Conservation (phyloP, 2,113 vertebrate species). For the Camelus bactrianus region DNA sequence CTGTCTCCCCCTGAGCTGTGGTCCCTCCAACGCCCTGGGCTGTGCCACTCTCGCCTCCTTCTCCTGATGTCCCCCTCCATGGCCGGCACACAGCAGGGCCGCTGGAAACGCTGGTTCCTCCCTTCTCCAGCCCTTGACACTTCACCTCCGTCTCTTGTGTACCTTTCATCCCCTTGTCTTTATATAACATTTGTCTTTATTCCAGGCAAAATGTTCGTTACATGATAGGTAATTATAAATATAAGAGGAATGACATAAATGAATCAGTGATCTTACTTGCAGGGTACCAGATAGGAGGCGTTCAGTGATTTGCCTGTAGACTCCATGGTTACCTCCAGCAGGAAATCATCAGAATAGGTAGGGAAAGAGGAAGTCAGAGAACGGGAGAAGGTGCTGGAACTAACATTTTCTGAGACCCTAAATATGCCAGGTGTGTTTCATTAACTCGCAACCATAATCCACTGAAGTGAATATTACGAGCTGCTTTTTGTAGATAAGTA, state of each 20-base stretch:
- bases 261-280: background rate
- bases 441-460: background rate
- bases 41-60: fast-evolving
- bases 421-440: background rate
- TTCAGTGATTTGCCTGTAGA: background rate
- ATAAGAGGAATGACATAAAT: background rate
- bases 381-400: background rate
- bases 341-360: background rate
- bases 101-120: background rate
- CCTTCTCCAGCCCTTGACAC: background rate
- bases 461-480: background rate
- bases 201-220: background rate
- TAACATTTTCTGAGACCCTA: background rate
- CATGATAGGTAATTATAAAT: background rate
- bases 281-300: background rate
- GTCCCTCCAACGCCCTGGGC: background rate
- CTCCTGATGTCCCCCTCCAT: background rate
- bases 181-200: background rate
- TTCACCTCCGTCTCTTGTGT: background rate
- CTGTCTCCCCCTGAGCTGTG: background rate
- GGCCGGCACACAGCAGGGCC: fast-evolving
- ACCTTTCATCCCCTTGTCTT: background rate
- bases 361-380: background rate
- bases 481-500: background rate
- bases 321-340: background rate